These are phyloP conservation scores for Bedellia somnulentella DNA, from an alignment of 2,888 invertebrate genomes.

Conservation along the genomic window DNA sequence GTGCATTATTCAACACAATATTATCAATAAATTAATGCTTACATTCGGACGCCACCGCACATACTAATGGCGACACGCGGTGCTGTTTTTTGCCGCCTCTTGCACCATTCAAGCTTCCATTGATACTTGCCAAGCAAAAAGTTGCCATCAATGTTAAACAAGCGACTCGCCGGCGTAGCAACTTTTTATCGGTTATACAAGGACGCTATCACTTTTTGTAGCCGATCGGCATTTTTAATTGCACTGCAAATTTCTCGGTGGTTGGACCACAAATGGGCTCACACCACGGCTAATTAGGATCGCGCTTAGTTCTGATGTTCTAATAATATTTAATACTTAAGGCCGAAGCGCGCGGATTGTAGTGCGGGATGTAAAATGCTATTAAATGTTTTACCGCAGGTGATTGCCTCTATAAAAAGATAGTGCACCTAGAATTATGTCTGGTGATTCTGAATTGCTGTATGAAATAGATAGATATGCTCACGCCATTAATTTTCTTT, in stretches of 20 bases:
- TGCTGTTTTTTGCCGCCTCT: conserved; percentile 33
- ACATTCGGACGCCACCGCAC: conserved; percentile 40
- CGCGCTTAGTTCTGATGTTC: background rate
- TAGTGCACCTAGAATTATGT: no score
- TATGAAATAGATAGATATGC: no score
- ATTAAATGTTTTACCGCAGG: no score
- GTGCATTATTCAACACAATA: conserved; percentile 48
- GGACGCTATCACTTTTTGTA: conserved; percentile 43
- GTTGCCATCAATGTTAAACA: conserved; percentile 24
- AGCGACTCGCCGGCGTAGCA: conserved; percentile 30
- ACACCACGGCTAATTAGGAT: background rate
- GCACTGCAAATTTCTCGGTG: conserved; percentile 15
- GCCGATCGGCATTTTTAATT: conserved; percentile 35
- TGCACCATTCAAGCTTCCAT: conserved; percentile 48
- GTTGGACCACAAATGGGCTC: conserved; percentile 1
- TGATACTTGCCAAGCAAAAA: conserved; percentile 42
- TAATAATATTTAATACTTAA: background rate
- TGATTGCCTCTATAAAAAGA: no score
- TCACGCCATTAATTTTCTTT: no score
- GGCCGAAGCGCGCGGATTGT: no score
- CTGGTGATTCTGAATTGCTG: no score
- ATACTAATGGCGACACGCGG: conserved; percentile 57
- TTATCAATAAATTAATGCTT: conserved; percentile 56
- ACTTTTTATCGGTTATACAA: conserved; percentile 32
- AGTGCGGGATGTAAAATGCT: no score